A percentile compares a stretch with the other conserved stretches of the same genome.
Conservation (phyloP, 2,113 vertebrate genomes). For the Chiloscyllium plagiosum region DNA sequence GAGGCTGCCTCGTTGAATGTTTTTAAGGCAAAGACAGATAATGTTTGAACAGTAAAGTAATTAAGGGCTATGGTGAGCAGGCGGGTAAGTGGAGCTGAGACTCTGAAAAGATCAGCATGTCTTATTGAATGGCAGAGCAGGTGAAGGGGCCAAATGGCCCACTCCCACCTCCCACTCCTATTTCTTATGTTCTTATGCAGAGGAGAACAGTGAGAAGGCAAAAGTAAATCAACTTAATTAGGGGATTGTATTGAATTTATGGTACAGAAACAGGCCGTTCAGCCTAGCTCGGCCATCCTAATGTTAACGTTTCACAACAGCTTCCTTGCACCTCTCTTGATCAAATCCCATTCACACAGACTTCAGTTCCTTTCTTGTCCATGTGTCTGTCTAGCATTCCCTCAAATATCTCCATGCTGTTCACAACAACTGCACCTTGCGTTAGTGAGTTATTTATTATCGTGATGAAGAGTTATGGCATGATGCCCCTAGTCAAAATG, state of each 20-base stretch:
- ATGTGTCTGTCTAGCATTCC: background rate
- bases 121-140: too few relatives aligned
- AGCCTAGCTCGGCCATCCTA: background rate
- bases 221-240: background rate
- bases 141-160: too few relatives aligned
- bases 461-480: background rate
- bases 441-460: background rate
- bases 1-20: too few relatives aligned
- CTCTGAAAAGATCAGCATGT: too few relatives aligned
- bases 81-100: too few relatives aligned
- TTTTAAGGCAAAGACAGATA: too few relatives aligned
- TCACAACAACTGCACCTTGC: background rate
- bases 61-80: too few relatives aligned
- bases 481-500: background rate
- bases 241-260: background rate
- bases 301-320: background rate
- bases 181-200: background rate
- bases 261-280: background rate
- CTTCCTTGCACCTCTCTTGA: background rate
- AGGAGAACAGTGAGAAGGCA: background rate
- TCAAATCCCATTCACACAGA: background rate
- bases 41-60: too few relatives aligned
- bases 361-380: background rate
- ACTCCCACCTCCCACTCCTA: too few relatives aligned
- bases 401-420: background rate